Conservation (phyloP, 2,113 vertebrate genomes). For the Coracopsis vasa region DNA sequence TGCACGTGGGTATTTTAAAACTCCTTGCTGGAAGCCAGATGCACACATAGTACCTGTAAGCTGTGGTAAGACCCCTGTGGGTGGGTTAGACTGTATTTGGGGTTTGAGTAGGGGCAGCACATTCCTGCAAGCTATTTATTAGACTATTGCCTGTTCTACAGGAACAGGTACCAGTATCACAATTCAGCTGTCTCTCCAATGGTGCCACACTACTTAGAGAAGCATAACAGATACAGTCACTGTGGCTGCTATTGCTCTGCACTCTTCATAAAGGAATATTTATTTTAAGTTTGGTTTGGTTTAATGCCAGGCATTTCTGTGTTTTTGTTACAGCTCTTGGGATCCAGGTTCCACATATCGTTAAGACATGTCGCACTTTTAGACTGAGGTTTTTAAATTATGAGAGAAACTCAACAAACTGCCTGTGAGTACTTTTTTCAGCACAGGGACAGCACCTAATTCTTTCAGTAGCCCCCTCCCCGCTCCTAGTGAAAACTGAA, state of each 20-base stretch:
- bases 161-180: neutral
- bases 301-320: neutral
- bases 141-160: neutral
- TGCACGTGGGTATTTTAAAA: neutral
- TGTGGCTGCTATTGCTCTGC: neutral
- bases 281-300: neutral
- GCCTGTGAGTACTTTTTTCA: neutral
- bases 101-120: neutral
- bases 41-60: neutral
- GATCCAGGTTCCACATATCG: rapidly evolving
- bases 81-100: neutral
- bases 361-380: rapidly evolving
- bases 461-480: neutral
- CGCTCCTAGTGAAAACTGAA: neutral
- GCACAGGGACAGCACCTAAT: neutral
- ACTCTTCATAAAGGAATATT: neutral
- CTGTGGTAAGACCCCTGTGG: neutral
- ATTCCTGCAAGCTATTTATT: neutral
- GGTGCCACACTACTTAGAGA: neutral
- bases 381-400: neutral
- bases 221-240: neutral
- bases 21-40: neutral
- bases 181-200: neutral
- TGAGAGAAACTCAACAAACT: neutral
- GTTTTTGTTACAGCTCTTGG: neutral